Evolutionary conservation across 2,797 vertebrate species (phyloP).

Genomic region (Periophthalmus magnuspinnatus): DNA sequence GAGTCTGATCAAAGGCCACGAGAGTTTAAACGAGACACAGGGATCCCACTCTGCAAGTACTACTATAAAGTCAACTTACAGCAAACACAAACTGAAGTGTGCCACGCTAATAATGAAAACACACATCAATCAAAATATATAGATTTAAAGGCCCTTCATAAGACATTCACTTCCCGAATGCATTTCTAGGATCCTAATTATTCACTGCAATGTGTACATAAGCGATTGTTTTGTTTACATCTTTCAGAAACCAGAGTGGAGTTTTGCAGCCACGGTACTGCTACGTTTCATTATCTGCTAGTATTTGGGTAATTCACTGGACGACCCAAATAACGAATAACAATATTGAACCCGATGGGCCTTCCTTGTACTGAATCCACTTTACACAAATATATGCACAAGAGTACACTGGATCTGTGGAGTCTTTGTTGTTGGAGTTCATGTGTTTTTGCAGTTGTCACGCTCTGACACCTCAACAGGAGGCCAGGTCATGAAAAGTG

Average conservation of each 20-base stretch:
- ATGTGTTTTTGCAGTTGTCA: conserved; percentile 56
- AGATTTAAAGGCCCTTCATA: too few relatives aligned
- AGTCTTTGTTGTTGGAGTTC: conserved; percentile 63
- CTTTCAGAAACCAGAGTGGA: too few relatives aligned
- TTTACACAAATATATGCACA: too few relatives aligned
- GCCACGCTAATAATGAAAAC: neutral
- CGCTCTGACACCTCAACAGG: conserved; percentile 44
- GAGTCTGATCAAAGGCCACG: conserved; percentile 61
- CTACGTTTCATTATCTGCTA: too few relatives aligned
- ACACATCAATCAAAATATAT: too few relatives aligned
- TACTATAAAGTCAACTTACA: neutral
- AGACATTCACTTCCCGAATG: neutral
- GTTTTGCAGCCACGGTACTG: too few relatives aligned
- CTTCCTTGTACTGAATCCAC: too few relatives aligned
- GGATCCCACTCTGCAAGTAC: conserved; percentile 37
- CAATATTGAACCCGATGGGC: neutral
- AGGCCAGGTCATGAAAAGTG: conserved; percentile 64
- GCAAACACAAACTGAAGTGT: neutral
- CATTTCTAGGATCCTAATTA: too few relatives aligned
- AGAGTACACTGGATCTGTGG: conserved; percentile 30
- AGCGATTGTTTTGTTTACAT: too few relatives aligned
- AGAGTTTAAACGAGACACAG: conserved; percentile 46
- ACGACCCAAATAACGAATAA: neutral
- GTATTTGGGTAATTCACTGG: too few relatives aligned
- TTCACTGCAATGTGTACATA: too few relatives aligned